Base-by-base conservation (phyloP, 2,113 vertebrate species). In the Osmerus eperlanus region DNA sequence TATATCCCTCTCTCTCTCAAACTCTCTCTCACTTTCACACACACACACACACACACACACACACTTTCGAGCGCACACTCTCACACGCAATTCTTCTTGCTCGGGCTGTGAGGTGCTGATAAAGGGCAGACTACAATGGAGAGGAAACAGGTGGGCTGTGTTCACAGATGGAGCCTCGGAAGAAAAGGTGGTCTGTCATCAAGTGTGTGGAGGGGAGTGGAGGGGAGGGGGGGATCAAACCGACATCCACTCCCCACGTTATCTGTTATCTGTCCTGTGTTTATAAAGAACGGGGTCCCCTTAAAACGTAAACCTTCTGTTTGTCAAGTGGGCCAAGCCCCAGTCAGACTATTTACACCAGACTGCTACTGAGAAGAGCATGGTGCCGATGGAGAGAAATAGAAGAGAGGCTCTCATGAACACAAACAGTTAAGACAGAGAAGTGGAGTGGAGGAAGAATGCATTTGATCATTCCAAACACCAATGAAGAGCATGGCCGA, bases 51-150 rank as follows among this genome's bases (percentile, higher is more conserved):
- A 23, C 25, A 29, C 61, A 63, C 61, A 63, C 61, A 63, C 23
- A 63, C 14, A 63, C 64, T 11, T 36, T 3, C 36, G 6, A 4
- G 19, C 58, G 8, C 58, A 59, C 73, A 64, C 25, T 52, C 68
- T 25, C 11, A 54, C 9, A 64, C 53, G 68, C 54, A 18, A 16
- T 64, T 64, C 71, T 60, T 62, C 29, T 32, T 71, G 67, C 68
- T 70, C 32, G 55, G 70, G 65, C 81, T 79, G 73, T 72, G 47
- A 70, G 60, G 63, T 68, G 71, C 71, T 71, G 79, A 77, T 81
- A 80, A 81, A 77, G 71, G 52, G 72, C 73, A 73, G 74, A 75
- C 60, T 16, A 63, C 63, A 71, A 72, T 67, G 52, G 67, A 55
- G 74, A 58, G 72, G 60, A 67, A 67, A 73, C 56, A 55, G 28